These are phyloP conservation scores for Sardinella longiceps DNA, from an alignment of 2,797 vertebrate species.

Conservation along the genomic window DNA sequence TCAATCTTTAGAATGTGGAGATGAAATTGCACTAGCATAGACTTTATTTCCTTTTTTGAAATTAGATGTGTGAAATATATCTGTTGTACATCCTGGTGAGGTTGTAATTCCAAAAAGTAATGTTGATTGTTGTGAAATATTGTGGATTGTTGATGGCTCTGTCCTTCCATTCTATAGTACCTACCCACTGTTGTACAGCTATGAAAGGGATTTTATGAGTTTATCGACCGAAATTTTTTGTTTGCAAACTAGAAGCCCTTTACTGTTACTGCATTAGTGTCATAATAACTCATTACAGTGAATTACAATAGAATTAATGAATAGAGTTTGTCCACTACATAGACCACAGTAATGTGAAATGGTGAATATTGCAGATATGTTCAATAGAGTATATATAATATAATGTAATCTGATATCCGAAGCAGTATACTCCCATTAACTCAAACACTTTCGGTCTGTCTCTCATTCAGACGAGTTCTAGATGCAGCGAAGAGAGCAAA, in stretches of 20 bases:
- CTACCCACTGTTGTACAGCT: neutral
- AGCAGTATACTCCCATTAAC: neutral
- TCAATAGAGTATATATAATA: no score
- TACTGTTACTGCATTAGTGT: neutral
- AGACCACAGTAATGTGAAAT: no score
- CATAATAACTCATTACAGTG: no score
- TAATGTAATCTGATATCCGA: neutral
- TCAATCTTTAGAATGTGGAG: neutral
- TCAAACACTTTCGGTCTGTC: neutral
- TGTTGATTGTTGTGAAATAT: neutral
- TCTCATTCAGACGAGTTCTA: slow-evolving; percentile 70
- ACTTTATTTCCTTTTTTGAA: neutral
- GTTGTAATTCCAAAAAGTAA: neutral
- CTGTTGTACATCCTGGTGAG: neutral
- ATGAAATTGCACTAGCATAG: neutral
- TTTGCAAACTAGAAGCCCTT: neutral
- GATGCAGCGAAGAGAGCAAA: slow-evolving; percentile 72
- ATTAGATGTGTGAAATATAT: neutral
- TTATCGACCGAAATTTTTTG: neutral
- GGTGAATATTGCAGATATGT: no score
- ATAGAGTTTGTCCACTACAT: no score
- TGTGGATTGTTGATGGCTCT: neutral
- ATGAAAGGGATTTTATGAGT: neutral
- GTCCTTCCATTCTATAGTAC: neutral
- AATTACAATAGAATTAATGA: no score